These are phyloP conservation scores for Spilogale gracilis DNA, from an alignment of 2,113 vertebrate species.

Conservation along the genomic window DNA sequence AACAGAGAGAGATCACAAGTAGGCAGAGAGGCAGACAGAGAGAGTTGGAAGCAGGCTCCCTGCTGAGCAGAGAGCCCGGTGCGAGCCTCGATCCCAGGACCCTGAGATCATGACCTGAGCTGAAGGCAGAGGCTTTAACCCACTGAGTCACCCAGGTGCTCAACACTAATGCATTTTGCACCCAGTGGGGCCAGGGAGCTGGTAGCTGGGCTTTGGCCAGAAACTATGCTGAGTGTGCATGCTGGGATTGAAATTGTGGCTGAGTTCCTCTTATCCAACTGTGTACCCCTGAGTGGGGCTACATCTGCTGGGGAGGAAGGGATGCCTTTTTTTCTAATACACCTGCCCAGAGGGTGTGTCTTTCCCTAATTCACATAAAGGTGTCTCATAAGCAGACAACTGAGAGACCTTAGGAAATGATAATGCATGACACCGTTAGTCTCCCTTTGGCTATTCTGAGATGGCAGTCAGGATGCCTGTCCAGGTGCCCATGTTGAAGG, in stretches of 20 bases:
- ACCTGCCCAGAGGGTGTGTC: background rate
- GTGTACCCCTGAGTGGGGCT: background rate
- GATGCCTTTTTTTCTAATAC: background rate
- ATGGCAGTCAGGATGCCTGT: too few species aligned
- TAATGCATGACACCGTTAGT: background rate
- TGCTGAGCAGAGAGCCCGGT: too few species aligned
- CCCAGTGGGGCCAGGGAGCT: too few species aligned
- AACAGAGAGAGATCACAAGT: too few species aligned
- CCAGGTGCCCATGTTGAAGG: background rate
- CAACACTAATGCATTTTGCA: background rate
- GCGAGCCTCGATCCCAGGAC: too few species aligned
- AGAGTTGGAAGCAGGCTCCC: too few species aligned
- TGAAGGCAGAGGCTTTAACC: too few species aligned
- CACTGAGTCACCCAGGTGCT: too few species aligned
- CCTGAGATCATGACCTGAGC: too few species aligned
- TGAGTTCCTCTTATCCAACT: background rate
- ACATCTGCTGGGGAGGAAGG: background rate
- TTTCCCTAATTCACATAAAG: background rate
- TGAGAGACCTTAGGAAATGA: conserved; percentile 5
- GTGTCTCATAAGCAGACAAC: background rate
- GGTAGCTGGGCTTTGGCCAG: background rate
- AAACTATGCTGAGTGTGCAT: background rate
- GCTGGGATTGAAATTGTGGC: background rate
- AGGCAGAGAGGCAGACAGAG: too few species aligned
- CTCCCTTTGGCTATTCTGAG: background rate